These are phyloP conservation scores for Cataglyphis cursor DNA, from an alignment of 2,888 invertebrate species.

Conservation along the genomic window DNA sequence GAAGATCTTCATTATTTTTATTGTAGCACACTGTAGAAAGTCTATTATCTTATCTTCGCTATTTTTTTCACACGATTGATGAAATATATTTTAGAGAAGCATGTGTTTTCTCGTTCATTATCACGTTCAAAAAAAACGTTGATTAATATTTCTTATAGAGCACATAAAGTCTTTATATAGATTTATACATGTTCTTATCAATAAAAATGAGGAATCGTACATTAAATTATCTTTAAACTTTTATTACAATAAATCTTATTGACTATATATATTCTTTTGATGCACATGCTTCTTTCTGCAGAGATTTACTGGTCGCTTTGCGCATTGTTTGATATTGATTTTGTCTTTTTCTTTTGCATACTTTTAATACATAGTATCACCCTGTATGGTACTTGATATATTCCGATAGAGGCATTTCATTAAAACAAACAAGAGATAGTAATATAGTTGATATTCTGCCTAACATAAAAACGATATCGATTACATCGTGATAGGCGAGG, in stretches of 20 bases:
- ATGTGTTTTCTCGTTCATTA: neutral
- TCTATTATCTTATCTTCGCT: neutral
- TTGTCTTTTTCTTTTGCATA: neutral
- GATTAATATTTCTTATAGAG: neutral
- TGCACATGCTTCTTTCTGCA: neutral
- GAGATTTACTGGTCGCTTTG: neutral
- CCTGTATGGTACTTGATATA: conserved; percentile 9
- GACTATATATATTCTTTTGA: neutral
- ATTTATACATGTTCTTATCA: neutral
- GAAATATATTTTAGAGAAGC: conserved; percentile 16
- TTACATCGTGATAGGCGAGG: neutral
- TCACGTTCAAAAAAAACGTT: neutral
- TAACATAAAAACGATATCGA: conserved; percentile 10
- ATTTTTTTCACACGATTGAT: neutral
- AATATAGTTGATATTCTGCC: neutral
- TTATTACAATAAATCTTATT: conserved; percentile 17
- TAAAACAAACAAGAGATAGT: neutral
- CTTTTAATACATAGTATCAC: conserved; percentile 16
- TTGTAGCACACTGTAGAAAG: neutral
- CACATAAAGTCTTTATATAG: neutral
- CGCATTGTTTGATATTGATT: neutral
- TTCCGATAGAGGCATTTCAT: neutral
- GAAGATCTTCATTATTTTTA: conserved; percentile 2
- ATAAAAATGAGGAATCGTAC: neutral
- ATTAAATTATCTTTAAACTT: neutral